Conservation (phyloP, 2,888 invertebrate species). For the Habrosyne pyritoides region DNA sequence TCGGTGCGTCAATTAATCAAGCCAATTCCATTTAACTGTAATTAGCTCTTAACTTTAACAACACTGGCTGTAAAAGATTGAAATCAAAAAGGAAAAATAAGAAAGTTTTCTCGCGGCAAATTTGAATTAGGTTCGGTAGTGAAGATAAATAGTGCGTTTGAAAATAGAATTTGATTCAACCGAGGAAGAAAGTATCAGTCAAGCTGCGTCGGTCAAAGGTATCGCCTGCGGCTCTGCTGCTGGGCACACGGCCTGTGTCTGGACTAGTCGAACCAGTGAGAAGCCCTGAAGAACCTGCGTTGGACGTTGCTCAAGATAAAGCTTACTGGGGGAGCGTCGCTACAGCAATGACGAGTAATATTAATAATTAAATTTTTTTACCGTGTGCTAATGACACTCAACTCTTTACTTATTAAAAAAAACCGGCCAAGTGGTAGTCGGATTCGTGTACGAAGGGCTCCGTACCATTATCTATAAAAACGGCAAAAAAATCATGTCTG, state of each 20-base stretch:
- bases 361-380: too few relatives aligned
- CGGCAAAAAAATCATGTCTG: too few relatives aligned
- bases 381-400: too few relatives aligned
- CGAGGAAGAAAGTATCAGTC: conserved; percentile 37
- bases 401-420: too few relatives aligned
- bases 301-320: conserved; percentile 81
- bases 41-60: background rate
- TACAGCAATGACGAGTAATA: conserved; percentile 69
- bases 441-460: too few relatives aligned
- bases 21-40: background rate
- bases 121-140: too few relatives aligned
- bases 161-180: background rate
- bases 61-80: background rate
- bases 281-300: conserved; percentile 75
- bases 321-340: conserved; percentile 78
- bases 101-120: background rate
- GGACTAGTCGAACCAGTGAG: conserved; percentile 76
- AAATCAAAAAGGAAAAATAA: conserved; percentile 12
- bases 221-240: conserved; percentile 81
- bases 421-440: too few relatives aligned
- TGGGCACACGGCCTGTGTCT: conserved; percentile 81
- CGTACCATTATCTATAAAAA: too few relatives aligned
- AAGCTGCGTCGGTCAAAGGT: conserved; percentile 79
- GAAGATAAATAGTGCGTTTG: background rate
- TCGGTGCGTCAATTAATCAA: conserved; percentile 31